A percentile compares a stretch with the other conserved stretches of the same genome.
These are phyloP conservation scores for Crossaster papposus DNA, from an alignment of 53 echinoderm and acorn worm genomes.

Conservation along the genomic window DNA sequence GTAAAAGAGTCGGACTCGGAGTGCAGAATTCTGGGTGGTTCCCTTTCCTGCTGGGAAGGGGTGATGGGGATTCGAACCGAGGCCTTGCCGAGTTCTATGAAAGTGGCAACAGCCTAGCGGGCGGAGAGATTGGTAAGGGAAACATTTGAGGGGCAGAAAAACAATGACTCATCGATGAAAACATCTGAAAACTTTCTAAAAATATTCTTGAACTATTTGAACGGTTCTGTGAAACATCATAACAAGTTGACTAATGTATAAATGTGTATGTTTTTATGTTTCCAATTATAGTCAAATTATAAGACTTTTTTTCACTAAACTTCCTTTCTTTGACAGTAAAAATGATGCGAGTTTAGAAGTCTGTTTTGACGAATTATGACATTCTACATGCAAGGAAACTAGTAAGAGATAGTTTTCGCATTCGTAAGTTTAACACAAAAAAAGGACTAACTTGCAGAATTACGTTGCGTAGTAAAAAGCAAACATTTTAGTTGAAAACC, in stretches of 20 bases:
- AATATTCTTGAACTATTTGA: neutral
- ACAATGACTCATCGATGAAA: no score
- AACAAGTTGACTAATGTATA: no score
- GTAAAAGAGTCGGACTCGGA: neutral
- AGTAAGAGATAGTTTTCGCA: neutral
- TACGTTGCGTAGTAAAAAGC: neutral
- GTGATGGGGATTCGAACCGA: constrained; percentile 47
- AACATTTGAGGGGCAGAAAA: neutral
- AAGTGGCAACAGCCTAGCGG: constrained; percentile 51
- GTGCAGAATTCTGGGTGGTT: neutral
- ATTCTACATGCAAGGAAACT: no score
- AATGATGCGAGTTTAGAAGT: neutral
- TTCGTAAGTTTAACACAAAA: no score
- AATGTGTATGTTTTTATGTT: no score
- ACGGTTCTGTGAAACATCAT: no score
- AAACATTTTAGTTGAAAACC: neutral
- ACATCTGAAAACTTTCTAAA: neutral
- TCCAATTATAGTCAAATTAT: no score
- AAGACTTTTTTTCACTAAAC: no score
- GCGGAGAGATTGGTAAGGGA: neutral
- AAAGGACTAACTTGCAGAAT: neutral
- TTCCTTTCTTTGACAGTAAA: no score
- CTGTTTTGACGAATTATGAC: neutral
- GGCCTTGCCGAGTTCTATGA: constrained; percentile 48
- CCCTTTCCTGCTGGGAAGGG: neutral